Conservation (phyloP, 2,113 vertebrate species). For the Clinocottus analis region DNA sequence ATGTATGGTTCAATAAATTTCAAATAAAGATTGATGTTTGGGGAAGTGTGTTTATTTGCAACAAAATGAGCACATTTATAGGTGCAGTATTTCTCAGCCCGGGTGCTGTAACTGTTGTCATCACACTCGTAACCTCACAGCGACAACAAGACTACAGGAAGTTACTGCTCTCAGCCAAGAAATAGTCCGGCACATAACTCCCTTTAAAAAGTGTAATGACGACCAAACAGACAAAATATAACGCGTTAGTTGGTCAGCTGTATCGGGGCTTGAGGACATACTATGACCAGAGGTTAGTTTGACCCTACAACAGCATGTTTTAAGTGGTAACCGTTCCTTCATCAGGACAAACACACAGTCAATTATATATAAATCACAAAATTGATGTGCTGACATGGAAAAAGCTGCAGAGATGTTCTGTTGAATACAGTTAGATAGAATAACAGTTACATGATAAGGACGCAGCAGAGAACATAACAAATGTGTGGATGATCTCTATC, state of each 20-base stretch:
- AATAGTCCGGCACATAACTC: background rate
- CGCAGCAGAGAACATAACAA: background rate
- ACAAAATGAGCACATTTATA: background rate
- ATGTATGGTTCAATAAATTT: background rate
- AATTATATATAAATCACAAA: constrained; percentile 51
- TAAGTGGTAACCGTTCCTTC: constrained; percentile 18
- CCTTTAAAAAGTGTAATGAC: no score
- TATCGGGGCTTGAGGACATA: background rate
- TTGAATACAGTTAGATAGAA: constrained; percentile 34
- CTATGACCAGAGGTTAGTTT: constrained; percentile 29
- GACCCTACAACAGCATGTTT: constrained; percentile 2
- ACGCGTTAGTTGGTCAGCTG: background rate
- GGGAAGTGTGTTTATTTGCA: background rate
- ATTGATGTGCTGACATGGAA: constrained; percentile 11
- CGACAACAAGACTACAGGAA: background rate
- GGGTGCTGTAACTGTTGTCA: background rate
- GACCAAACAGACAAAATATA: background rate
- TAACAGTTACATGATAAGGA: background rate
- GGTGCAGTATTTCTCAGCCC: background rate
- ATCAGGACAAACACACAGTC: constrained; percentile 25
- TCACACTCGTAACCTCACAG: background rate
- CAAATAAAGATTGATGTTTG: background rate
- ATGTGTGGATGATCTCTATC: background rate
- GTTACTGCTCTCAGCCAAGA: background rate
- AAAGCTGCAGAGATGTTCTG: constrained; percentile 21